A percentile compares a stretch with the other conserved stretches of the same genome.
phyloP scores from a whole-genome alignment of 53 echinoderm and acorn worm species.

The Astropecten irregularis region DNA sequence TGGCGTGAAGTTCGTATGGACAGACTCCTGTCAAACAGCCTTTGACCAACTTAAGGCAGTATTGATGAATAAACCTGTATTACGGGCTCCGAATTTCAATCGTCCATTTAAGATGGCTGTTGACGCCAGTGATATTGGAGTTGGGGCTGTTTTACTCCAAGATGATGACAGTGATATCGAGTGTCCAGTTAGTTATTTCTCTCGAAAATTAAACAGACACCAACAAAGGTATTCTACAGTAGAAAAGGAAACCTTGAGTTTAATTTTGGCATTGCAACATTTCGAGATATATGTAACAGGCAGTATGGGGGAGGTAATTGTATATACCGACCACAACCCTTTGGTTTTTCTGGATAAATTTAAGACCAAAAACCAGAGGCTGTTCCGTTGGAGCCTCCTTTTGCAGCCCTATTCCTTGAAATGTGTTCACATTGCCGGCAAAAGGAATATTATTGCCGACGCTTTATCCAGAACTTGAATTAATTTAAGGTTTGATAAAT shows the following conservation, averaged over 20 bases:
- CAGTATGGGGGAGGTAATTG: background rate
- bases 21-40: slow-evolving; percentile 5
- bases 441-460: background rate
- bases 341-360: background rate
- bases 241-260: background rate
- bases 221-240: background rate
- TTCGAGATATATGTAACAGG: too few relatives aligned
- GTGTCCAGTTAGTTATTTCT: background rate
- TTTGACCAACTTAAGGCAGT: slow-evolving; percentile 54
- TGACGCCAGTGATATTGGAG: background rate
- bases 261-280: background rate
- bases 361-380: slow-evolving; percentile 4
- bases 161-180: background rate
- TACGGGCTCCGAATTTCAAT: slow-evolving; percentile 21
- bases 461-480: background rate
- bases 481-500: too few relatives aligned
- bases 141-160: background rate
- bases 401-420: background rate
- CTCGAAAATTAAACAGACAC: background rate
- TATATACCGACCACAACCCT: slow-evolving; percentile 4
- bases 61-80: slow-evolving; percentile 36
- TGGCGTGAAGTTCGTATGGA: slow-evolving; percentile 53
- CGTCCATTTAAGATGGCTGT: background rate
- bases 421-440: background rate
- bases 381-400: background rate